Percentiles rank a stretch among this genome's conserved stretches.
Conservation (phyloP, 2,113 vertebrate species). For the Muntiacus reevesi region DNA sequence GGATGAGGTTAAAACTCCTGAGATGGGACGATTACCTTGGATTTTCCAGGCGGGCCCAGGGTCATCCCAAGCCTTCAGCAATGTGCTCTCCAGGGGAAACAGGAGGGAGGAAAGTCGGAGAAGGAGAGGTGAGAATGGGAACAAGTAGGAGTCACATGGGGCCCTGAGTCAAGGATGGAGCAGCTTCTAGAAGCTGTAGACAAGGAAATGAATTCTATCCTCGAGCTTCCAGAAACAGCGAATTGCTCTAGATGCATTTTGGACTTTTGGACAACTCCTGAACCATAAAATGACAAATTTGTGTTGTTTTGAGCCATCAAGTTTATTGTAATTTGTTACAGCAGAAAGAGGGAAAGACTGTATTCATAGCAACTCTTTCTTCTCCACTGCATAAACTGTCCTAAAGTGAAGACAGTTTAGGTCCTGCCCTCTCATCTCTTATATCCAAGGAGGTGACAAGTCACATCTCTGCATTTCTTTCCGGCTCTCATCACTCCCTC, state of each 20-base stretch:
- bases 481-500: background rate
- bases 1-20: background rate
- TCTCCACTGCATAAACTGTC: no score
- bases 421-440: background rate
- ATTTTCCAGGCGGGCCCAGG: background rate
- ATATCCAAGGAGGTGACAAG: background rate
- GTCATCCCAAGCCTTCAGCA: background rate
- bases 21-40: background rate
- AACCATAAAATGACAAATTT: accelerated
- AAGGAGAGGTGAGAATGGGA: background rate
- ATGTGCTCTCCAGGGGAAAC: no score
- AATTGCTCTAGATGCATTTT: background rate
- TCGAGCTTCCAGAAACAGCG: background rate
- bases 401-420: no score
- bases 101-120: background rate
- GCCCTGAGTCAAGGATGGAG: no score
- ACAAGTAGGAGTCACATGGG: no score
- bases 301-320: background rate
- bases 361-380: background rate
- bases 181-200: background rate
- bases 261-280: background rate
- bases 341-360: background rate
- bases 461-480: background rate
- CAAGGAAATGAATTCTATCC: background rate
- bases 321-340: background rate